A percentile compares a stretch with the other conserved stretches of the same genome.
Evolutionary conservation across 64 coral and sea anemone species (phyloP).

Genomic region (Trachythela sp.): DNA sequence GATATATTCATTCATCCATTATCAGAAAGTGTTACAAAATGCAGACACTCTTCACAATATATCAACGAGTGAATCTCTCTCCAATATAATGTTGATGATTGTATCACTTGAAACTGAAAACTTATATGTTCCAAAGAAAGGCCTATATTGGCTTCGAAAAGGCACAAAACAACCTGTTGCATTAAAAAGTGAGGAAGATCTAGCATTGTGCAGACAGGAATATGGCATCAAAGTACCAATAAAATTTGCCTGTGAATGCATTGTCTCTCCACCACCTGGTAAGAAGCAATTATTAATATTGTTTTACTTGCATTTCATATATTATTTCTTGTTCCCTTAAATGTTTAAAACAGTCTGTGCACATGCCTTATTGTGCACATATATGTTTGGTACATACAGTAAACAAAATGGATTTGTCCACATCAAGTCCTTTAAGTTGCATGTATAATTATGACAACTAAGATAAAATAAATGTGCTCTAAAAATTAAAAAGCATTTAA

Average conservation of each 20-base stretch:
- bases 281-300: neutral
- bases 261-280: constrained; percentile 12
- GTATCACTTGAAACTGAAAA: neutral
- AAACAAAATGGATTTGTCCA: no score
- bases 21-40: neutral
- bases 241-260: constrained; percentile 12
- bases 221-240: constrained; percentile 24
- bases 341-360: neutral
- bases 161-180: constrained; percentile 33
- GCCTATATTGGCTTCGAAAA: constrained; percentile 36
- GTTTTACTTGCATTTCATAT: no score
- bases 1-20: neutral
- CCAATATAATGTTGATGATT: neutral
- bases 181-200: constrained; percentile 25
- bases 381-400: no score
- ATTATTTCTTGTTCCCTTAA: neutral
- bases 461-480: no score
- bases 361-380: no score
- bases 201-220: neutral
- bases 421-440: no score
- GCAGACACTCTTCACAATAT: constrained; percentile 19
- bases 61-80: neutral
- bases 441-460: no score
- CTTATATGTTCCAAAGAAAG: constrained; percentile 28
- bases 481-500: no score